A percentile compares a stretch with the other conserved stretches of the same genome.
phyloP scores from a whole-genome alignment of 2,113 vertebrate species.

The Lagopus muta region DNA sequence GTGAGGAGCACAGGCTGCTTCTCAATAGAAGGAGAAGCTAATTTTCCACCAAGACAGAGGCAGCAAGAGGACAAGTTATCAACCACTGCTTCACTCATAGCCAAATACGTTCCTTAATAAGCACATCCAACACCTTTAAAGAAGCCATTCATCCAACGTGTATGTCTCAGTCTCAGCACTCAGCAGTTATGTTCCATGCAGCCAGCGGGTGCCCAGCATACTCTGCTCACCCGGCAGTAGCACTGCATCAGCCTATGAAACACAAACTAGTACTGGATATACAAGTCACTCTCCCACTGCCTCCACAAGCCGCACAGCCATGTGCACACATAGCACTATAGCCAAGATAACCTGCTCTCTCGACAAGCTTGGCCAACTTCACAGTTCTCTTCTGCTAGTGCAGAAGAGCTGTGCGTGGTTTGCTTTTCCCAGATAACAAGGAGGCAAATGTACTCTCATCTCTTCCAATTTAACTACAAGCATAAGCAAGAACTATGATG shows the following conservation, averaged over 20 bases:
- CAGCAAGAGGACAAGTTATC: not conserved
- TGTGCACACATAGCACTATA: not conserved
- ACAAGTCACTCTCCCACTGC: not conserved
- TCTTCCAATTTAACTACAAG: not conserved
- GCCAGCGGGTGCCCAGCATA: fast-evolving
- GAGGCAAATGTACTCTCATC: not conserved
- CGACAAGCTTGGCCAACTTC: not conserved
- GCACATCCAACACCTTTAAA: not conserved
- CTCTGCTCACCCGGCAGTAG: fast-evolving
- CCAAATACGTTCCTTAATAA: not conserved
- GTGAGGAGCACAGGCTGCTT: not conserved
- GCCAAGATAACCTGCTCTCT: not conserved
- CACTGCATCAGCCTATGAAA: not conserved
- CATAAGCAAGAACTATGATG: not conserved
- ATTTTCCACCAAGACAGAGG: not conserved
- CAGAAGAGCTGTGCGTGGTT: not conserved
- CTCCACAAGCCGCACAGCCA: not conserved
- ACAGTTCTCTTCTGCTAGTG: not conserved
- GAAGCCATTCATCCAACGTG: not conserved
- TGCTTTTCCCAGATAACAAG: not conserved
- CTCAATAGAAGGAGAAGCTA: not conserved
- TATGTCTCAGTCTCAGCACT: not conserved
- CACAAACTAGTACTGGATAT: not conserved
- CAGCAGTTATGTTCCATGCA: not conserved
- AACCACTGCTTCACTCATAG: not conserved